Conservation (phyloP, 2,888 invertebrate genomes). For the Drosophila leonis region DNA sequence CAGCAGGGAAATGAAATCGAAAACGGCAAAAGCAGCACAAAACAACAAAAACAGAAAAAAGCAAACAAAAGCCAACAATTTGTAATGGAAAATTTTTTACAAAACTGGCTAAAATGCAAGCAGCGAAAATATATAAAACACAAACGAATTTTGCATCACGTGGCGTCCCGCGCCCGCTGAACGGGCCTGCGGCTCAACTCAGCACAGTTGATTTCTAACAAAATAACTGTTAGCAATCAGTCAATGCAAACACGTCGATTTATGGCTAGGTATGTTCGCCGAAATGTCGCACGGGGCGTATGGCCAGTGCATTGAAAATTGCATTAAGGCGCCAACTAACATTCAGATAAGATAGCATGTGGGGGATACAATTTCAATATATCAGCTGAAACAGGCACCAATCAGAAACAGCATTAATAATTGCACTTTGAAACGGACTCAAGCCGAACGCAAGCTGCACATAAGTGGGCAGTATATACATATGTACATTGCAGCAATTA, state of each 20-base stretch:
- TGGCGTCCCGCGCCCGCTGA: constrained; percentile 27
- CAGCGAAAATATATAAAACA: constrained; percentile 16
- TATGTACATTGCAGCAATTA: constrained; percentile 14
- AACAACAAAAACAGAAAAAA: constrained; percentile 12
- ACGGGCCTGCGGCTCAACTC: constrained; percentile 4
- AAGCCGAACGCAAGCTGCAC: background rate
- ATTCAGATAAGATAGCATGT: constrained; percentile 51
- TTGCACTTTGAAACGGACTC: constrained; percentile 19
- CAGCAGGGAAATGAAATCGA: constrained; percentile 46
- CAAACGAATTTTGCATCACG: constrained; percentile 54
- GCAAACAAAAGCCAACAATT: constrained; percentile 63
- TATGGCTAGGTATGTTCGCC: constrained; percentile 5
- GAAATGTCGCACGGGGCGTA: constrained; percentile 28
- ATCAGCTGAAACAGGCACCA: constrained; percentile 12
- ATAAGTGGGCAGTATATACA: background rate
- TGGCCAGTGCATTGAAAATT: constrained; percentile 10
- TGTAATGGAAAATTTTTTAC: constrained; percentile 72
- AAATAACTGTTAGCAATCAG: constrained; percentile 37
- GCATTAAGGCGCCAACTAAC: constrained; percentile 40
- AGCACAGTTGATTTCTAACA: constrained; percentile 26
- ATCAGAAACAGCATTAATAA: constrained; percentile 20
- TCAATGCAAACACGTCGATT: constrained; percentile 39
- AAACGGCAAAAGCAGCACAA: constrained; percentile 52
- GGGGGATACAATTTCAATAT: constrained; percentile 16
- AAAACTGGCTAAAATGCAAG: constrained; percentile 59